Evolutionary conservation across 1,140 invertebrate species (phyloP), one percentile per base, ranked within the genome.

Genomic region (Drosophila pandora): DNA sequence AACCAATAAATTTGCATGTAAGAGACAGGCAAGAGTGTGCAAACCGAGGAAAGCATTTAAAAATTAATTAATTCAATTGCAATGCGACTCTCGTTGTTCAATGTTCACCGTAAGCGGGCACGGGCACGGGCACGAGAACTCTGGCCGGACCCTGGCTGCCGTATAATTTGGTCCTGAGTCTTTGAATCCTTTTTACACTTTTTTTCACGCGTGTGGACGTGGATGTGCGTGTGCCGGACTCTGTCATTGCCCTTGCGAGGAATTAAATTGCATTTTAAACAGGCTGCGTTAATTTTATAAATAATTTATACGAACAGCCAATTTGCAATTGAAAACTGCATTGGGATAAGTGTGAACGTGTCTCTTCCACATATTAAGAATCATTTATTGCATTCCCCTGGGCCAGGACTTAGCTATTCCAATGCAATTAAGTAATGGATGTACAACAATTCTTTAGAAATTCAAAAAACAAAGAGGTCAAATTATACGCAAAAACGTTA

Each of bases 41-140:
- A 74, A 71, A 76, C 50, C 30, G 65, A 56, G 65, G 73, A 63
- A 56, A 68, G 70, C 60, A 79, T 83, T 84, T 79, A 61, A 78
- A 82, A 82, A 75, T 83, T 83, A 79, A 83, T 83, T 84, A 84
- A 83, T 83, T 83, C 80, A 83, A 83, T 83, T 84, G 79, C 71
- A 71, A 63, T 57, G 61, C 65, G 41, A 79, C 49, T 57, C 65
- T 69, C 65, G 52, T 30, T 69, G 69, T 43, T 43, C 62, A 55
- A 74, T 68, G 67, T 61, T 61, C 34, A 37, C 34, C 70, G 17
- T 43, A 17, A 17, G 9, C 22, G 48, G 43, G 12, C 12, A 13
- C 25, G 12, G 39, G 34, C 34, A 37, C 17, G 17, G 17, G 17
- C 17, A 17, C 17, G 17, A 17, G 34, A 6, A 23, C 53, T 43